phyloP scores from a whole-genome alignment of 2,888 invertebrate species.

The Apotomis capreana region DNA sequence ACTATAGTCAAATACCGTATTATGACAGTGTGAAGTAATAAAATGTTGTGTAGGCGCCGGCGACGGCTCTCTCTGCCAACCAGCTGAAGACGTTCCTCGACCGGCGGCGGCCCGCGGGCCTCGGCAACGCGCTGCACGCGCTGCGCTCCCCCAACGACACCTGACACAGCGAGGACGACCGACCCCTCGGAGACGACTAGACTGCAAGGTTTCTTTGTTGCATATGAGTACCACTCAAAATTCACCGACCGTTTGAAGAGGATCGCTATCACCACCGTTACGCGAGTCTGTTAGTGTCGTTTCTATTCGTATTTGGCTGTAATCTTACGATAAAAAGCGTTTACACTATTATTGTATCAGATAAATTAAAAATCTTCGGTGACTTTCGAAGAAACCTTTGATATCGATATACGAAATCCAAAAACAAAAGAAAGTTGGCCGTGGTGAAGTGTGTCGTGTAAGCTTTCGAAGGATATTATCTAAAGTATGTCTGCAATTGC shows the following conservation, averaged over 20 bases:
- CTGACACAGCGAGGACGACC: constrained; percentile 51
- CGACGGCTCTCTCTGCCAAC: constrained; percentile 62
- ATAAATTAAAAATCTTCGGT: not conserved
- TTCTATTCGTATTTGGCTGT: too few relatives aligned
- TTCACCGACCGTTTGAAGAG: not conserved
- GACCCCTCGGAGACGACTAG: not conserved
- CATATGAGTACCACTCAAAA: not conserved
- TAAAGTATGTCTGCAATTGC: not conserved
- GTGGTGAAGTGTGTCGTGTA: not conserved
- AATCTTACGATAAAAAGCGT: too few relatives aligned
- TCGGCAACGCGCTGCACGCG: constrained; percentile 65
- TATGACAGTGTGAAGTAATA: too few relatives aligned
- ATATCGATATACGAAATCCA: not conserved
- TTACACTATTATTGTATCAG: not conserved
- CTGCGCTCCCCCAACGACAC: constrained; percentile 74
- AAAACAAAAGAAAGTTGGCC: not conserved
- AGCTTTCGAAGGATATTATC: not conserved
- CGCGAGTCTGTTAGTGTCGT: not conserved
- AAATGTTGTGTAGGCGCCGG: constrained; percentile 57
- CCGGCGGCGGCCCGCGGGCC: constrained; percentile 74
- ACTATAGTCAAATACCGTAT: too few relatives aligned
- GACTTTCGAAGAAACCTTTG: not conserved
- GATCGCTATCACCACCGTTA: not conserved
- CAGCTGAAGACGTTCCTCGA: constrained; percentile 78
- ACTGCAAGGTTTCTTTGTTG: not conserved